Base-by-base conservation (phyloP, 2,888 invertebrate species). In the Timandra comae region DNA sequence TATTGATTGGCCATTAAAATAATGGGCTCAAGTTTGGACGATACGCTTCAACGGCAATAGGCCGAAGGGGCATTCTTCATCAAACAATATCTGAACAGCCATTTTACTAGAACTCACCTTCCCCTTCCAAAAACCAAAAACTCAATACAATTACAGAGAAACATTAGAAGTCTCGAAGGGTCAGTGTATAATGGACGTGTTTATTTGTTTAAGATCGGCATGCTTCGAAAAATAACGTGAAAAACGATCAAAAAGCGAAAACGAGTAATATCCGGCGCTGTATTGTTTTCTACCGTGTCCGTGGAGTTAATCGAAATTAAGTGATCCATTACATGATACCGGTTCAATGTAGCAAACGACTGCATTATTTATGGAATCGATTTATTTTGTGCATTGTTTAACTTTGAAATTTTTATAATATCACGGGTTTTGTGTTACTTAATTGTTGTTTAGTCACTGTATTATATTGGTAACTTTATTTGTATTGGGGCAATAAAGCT, bases 261-360 rank as follows among this genome's bases (percentile, higher is more conserved):
- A 77, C 74, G 67, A 76, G 73, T 77, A 82, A 82, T 82, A 75
- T 82, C 82, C 84, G 77, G 80, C 54, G 62, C 54, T 49, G 70
- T 73, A 81, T 81, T 81, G 82, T 82, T 79, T 69, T 62, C 58
- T 51, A 61, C 58, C 59, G 58, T 63, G 64, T 63, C 65, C 64
- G 69, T 56, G 49, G 57, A 60, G 69, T 70, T 81, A 79, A 80
- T 81, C 80, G 79, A 79, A 81, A 82, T 79, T 81, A 81, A 82
- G 84, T 77, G 84, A 84, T 81, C 81, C 80, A 80, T 81, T 77
- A 73, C 76, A 71, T 69, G 80, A 79, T 79, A 79, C 75, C 66
- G 68, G 72, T 61, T 62, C 60, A 63, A 54, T 63, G 71, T 63
- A 67, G 69, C 66, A 65, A 70, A 69, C 69, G 70, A 65, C 64